Evolutionary conservation across 2,797 vertebrate species (phyloP).

Genomic region (Babyrousa celebensis): DNA sequence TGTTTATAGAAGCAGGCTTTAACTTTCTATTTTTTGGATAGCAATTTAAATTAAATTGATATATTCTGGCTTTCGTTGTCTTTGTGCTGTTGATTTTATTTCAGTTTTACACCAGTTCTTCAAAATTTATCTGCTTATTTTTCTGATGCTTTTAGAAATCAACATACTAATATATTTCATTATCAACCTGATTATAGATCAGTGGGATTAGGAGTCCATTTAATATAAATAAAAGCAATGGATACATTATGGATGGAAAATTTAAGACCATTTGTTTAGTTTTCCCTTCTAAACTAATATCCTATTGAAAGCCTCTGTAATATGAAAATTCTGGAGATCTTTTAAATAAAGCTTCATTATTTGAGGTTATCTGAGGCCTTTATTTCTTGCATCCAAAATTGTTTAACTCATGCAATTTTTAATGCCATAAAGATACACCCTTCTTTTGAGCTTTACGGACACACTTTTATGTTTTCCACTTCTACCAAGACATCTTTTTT

Average conservation of each 20-base stretch:
- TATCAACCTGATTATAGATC: background rate
- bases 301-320: background rate
- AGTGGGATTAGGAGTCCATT: background rate
- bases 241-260: background rate
- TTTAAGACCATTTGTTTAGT: background rate
- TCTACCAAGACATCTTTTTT: background rate
- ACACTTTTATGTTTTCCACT: background rate
- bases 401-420: conserved; percentile 42
- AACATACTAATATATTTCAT: conserved; percentile 24
- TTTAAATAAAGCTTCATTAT: background rate
- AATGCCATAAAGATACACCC: conserved; percentile 4
- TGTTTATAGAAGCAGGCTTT: background rate
- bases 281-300: background rate
- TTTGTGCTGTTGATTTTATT: conserved; percentile 1
- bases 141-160: background rate
- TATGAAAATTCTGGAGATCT: background rate
- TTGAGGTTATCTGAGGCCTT: background rate
- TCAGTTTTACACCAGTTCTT: conserved; percentile 17
- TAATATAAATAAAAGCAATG: background rate
- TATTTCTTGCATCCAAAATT: background rate
- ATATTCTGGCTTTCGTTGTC: conserved; percentile 26
- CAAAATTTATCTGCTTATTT: conserved; percentile 15
- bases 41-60: conserved; percentile 19
- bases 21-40: conserved; percentile 9
- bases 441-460: background rate